Evolutionary conservation across 2,888 invertebrate species (phyloP).

Genomic region (Ligdia adustata): DNA sequence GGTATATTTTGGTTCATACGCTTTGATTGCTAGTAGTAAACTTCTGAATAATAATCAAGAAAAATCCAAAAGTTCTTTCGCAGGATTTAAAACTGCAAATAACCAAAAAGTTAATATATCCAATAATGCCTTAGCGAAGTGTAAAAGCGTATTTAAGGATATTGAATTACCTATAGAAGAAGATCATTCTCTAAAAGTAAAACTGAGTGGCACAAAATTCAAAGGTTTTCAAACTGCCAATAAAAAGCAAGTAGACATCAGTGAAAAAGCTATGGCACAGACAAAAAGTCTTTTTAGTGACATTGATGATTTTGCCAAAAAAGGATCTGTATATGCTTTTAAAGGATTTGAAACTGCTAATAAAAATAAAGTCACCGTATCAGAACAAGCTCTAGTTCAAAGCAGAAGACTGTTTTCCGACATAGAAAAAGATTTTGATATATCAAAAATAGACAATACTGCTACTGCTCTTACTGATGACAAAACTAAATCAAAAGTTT

Average conservation of each 20-base stretch:
- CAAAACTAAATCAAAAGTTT: neutral
- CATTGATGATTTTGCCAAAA: slow-evolving; percentile 1
- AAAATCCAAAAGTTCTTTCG: slow-evolving; percentile 1
- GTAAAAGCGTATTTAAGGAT: slow-evolving; percentile 44
- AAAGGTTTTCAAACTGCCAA: slow-evolving; percentile 39
- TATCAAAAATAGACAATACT: slow-evolving; percentile 6
- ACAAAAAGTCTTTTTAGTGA: slow-evolving; percentile 17
- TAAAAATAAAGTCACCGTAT: slow-evolving; percentile 59
- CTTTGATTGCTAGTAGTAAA: slow-evolving; percentile 45
- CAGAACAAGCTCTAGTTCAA: slow-evolving; percentile 50
- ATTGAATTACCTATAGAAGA: slow-evolving; percentile 8
- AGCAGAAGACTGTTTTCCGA: slow-evolving; percentile 46
- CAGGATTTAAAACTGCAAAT: slow-evolving; percentile 65
- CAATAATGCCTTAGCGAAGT: slow-evolving; percentile 47
- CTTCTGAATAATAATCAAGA: slow-evolving; percentile 41
- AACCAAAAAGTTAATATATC: slow-evolving; percentile 63
- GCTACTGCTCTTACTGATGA: neutral
- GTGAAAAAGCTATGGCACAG: slow-evolving; percentile 22
- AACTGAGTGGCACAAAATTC: slow-evolving; percentile 8
- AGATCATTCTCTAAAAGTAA: neutral
- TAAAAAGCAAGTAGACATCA: slow-evolving; percentile 15
- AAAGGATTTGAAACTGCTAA: slow-evolving; percentile 63
- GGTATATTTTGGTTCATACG: slow-evolving; percentile 34
- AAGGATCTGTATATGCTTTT: slow-evolving; percentile 7
- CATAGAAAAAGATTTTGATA: slow-evolving; percentile 9